Base-by-base conservation (phyloP, 2,797 vertebrate genomes). In the Aphelocoma californica region DNA sequence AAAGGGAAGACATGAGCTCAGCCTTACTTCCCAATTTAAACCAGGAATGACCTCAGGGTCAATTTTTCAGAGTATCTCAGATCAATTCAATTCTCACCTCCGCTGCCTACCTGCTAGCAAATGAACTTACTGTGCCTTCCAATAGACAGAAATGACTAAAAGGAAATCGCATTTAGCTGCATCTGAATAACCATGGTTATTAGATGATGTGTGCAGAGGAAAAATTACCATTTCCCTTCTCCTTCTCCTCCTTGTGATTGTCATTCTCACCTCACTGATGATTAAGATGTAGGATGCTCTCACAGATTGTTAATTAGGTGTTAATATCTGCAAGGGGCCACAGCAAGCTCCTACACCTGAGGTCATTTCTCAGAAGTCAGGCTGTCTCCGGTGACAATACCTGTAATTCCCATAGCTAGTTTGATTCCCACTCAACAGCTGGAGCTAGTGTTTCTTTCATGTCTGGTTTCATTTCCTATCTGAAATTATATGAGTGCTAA, bases 11-110 rank as follows among this genome's bases (percentile, higher is more conserved):
- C 65, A 15, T 56, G 91, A 96, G 93, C 93, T 97, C 94, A 92
- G 95, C 79, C 84, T 92, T 29, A 86, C 91, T 96, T 93, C 96
- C 96, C 92, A 94, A 96, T 97, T 96, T 96, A 96, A 97, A 96
- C 92, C 90, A 92, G 85, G 82, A 93, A 86, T 71, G 93, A 97
- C 96, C 96, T 86, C 73, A 2, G 85, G 94, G 96, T 96, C 96
- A 96, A 77, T 97, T 96, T 97, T 97, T 94, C 66, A 73, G 96
- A 96, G 85, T 95, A 95, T 96, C 96, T 95, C 92, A 88, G 96
- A 97, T 96, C 97, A 97, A 95, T 97, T 97, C 95, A 93, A 96
- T 96, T 97, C 97, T 97, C 97, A 97, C 97, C 97, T 97, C 91
- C 58, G 44, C 92, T 94, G 96, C 85, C 94, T 96, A 96, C 97